Conservation (phyloP, 2,888 invertebrate species). For the Mimachlamys varia region DNA sequence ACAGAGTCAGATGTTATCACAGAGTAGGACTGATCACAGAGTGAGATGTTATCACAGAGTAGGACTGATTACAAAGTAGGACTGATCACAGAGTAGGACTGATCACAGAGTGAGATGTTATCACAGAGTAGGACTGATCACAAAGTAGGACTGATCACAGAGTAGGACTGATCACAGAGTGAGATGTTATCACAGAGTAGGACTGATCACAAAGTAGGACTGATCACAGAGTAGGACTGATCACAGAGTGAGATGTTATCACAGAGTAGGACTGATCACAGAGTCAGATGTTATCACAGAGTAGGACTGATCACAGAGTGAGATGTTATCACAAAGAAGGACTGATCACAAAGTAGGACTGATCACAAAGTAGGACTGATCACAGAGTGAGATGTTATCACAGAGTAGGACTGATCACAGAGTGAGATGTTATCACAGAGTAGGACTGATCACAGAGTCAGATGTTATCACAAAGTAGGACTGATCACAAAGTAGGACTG, state of each 20-base stretch:
- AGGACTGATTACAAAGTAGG: not conserved
- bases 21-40: not conserved
- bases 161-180: not conserved
- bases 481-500: no score
- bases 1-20: not conserved
- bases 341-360: not conserved
- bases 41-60: not conserved
- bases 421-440: not conserved
- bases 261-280: not conserved
- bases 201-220: not conserved
- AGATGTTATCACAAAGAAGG: not conserved
- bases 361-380: not conserved
- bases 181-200: not conserved
- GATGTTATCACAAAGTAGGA: no score
- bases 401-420: no score
- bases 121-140: not conserved
- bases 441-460: no score
- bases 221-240: not conserved
- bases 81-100: not conserved
- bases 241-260: not conserved
- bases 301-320: not conserved
- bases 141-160: constrained; percentile 16
- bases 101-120: not conserved
- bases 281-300: no score
- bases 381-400: not conserved